These are phyloP conservation scores for Bibio marci DNA, from an alignment of 2,888 invertebrate species.

Conservation along the genomic window DNA sequence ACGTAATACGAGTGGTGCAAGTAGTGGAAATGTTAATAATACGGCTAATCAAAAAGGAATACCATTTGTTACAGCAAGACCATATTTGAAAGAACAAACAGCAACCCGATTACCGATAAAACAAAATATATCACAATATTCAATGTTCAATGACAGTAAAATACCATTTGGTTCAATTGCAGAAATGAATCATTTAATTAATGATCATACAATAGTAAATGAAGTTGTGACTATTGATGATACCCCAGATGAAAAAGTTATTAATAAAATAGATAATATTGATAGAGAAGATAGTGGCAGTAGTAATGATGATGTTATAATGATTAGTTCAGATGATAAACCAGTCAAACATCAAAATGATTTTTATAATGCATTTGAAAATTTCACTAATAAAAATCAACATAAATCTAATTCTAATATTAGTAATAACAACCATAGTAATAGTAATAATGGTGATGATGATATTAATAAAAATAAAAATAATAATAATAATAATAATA, in stretches of 20 bases:
- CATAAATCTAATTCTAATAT: neutral
- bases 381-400: neutral
- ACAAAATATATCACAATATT: too few relatives aligned
- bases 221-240: too few relatives aligned
- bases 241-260: too few relatives aligned
- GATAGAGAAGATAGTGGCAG: neutral
- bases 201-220: too few relatives aligned
- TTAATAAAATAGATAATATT: too few relatives aligned
- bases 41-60: neutral
- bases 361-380: neutral
- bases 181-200: too few relatives aligned
- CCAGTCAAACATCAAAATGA: neutral
- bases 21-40: neutral
- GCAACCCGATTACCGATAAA: too few relatives aligned
- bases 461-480: neutral
- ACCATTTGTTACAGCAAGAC: too few relatives aligned
- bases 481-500: conserved; percentile 1
- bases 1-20: neutral
- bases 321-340: conserved; percentile 3
- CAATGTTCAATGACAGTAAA: too few relatives aligned
- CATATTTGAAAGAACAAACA: too few relatives aligned
- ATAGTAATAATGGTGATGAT: neutral
- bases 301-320: conserved; percentile 6
- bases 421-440: neutral
- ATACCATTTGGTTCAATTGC: too few relatives aligned